These are phyloP conservation scores for Megalopta genalis DNA, from an alignment of 1,140 invertebrate species.

Conservation along the genomic window DNA sequence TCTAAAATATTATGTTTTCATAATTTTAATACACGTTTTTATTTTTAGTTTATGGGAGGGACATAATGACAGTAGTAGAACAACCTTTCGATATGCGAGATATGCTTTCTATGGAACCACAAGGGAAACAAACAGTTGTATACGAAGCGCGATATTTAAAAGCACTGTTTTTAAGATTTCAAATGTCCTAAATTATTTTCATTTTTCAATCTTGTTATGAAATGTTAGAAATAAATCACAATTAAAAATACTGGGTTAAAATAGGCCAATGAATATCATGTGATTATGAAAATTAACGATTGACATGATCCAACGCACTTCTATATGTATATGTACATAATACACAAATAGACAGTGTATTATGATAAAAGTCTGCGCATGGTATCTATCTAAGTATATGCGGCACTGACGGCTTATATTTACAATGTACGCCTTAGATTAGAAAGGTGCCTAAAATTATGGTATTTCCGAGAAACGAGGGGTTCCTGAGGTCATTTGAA, in stretches of 20 bases:
- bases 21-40: constrained; percentile 7
- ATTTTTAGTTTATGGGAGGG: constrained; percentile 88
- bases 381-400: no score
- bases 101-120: constrained; percentile 82
- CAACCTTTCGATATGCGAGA: constrained; percentile 88
- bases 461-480: no score
- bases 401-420: no score
- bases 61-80: constrained; percentile 91
- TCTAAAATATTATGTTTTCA: not conserved
- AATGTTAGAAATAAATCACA: not conserved
- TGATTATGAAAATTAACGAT: no score
- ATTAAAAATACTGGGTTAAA: not conserved
- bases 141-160: constrained; percentile 94
- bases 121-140: constrained; percentile 95
- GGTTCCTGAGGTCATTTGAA: no score
- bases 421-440: no score
- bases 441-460: no score
- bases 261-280: not conserved
- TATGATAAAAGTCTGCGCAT: no score
- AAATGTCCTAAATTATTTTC: constrained; percentile 72
- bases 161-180: constrained; percentile 88
- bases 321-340: no score
- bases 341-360: no score
- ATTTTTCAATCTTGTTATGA: no score
- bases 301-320: no score